A percentile compares a stretch with the other conserved stretches of the same genome.
phyloP scores from a whole-genome alignment of 1,140 invertebrate species.

The Micrasema minimum region DNA sequence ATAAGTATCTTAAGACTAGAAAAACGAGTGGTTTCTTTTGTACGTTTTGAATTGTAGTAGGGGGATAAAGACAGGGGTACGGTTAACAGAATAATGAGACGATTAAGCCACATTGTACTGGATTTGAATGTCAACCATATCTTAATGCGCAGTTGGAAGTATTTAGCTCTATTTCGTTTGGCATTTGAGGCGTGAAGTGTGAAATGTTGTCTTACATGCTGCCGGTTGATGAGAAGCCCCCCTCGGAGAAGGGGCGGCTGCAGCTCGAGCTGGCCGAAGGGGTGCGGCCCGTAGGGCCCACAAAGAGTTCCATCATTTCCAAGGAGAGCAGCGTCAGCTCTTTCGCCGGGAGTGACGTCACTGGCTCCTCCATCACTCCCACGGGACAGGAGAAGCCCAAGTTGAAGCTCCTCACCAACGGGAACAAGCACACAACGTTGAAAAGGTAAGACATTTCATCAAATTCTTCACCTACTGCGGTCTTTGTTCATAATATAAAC shows the following conservation, averaged over 20 bases:
- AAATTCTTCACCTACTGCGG: too few species aligned
- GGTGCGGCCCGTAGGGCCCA: conserved; percentile 28
- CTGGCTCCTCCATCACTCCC: conserved; percentile 68
- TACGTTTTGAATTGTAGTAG: conserved; percentile 9
- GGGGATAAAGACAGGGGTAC: conserved; percentile 9
- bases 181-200: conserved; percentile 1
- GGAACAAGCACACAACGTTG: conserved; percentile 70
- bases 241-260: conserved; percentile 66
- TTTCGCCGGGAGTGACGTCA: conserved; percentile 68
- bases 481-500: too few species aligned
- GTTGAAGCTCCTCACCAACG: conserved; percentile 69
- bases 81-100: conserved; percentile 18
- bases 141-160: not conserved
- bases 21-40: conserved; percentile 9
- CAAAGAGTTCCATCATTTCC: conserved; percentile 62
- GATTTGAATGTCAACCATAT: conserved; percentile 14
- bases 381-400: conserved; percentile 68
- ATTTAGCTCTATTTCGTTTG: not conserved
- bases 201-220: conserved; percentile 74
- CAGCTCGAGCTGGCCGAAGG: conserved; percentile 56
- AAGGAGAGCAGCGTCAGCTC: conserved; percentile 71
- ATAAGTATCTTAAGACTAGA: too few species aligned
- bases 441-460: conserved; percentile 71
- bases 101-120: conserved; percentile 1
- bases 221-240: conserved; percentile 73